Conservation (phyloP, 1,140 invertebrate genomes). For the Paralvinella palmiformis region DNA sequence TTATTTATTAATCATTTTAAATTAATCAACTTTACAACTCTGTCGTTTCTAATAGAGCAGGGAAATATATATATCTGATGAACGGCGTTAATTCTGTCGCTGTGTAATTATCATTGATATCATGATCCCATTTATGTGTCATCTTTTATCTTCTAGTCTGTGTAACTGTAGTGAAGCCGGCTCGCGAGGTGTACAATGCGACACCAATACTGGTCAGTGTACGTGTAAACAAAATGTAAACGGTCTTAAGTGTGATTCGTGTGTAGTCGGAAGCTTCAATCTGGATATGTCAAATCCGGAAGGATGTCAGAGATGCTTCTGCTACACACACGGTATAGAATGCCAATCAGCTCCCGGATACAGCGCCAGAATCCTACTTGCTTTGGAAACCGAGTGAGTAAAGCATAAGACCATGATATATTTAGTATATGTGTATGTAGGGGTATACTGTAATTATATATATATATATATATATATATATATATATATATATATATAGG, state of each 20-base stretch:
- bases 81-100: neutral
- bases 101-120: neutral
- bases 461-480: no score
- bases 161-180: conserved; percentile 87
- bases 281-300: conserved; percentile 69
- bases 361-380: no score
- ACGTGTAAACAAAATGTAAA: conserved; percentile 81
- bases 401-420: no score
- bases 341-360: conserved; percentile 61
- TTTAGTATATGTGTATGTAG: no score
- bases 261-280: conserved; percentile 91
- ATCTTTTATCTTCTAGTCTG: conserved; percentile 33
- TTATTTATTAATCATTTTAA: neutral
- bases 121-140: neutral
- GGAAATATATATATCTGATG: neutral
- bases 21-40: neutral
- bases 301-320: conserved; percentile 65
- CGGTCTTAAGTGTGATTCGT: conserved; percentile 89
- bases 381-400: no score
- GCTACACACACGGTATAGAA: conserved; percentile 38
- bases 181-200: conserved; percentile 68
- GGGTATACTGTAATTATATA: no score
- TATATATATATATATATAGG: no score
- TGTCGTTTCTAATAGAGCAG: no score
- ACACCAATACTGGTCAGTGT: conserved; percentile 47